Evolutionary conservation across 2,113 vertebrate species (phyloP).

Genomic region (Psilopsiagon aymara): DNA sequence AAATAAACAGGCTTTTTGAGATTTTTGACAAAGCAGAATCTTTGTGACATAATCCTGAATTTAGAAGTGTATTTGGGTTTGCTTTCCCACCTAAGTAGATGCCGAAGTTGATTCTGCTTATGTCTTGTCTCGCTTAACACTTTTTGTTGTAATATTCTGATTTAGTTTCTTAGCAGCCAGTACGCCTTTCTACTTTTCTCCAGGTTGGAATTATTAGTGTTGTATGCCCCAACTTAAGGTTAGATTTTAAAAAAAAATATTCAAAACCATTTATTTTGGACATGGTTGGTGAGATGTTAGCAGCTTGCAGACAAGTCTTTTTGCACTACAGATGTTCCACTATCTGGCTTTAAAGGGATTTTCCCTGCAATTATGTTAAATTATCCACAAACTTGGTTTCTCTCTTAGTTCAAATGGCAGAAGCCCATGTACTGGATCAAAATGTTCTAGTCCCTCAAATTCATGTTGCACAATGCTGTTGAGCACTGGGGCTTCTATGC

Average conservation of each 20-base stretch:
- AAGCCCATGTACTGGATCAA: not conserved
- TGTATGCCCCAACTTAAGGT: not conserved
- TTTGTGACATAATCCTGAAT: not conserved
- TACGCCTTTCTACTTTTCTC: not conserved
- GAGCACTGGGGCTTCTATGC: not conserved
- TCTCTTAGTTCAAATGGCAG: constrained; percentile 20
- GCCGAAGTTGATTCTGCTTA: not conserved
- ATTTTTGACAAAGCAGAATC: not conserved
- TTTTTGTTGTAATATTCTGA: not conserved
- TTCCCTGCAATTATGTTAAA: constrained; percentile 19
- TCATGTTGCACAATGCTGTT: constrained; percentile 10
- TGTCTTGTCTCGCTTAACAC: not conserved
- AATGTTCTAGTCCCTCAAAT: constrained; percentile 29
- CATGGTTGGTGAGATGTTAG: not conserved
- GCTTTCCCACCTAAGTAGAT: not conserved
- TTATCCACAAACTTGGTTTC: not conserved
- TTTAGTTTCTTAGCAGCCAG: not conserved
- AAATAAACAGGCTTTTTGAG: not conserved
- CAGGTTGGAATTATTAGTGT: not conserved
- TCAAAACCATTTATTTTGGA: not conserved
- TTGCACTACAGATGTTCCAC: not conserved
- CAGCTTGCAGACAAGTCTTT: not conserved
- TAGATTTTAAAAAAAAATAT: not conserved
- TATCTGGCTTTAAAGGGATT: constrained; percentile 1
- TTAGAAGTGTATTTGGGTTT: not conserved